Conservation (phyloP, 2,888 invertebrate genomes). For the Oxystoma pomonae region DNA sequence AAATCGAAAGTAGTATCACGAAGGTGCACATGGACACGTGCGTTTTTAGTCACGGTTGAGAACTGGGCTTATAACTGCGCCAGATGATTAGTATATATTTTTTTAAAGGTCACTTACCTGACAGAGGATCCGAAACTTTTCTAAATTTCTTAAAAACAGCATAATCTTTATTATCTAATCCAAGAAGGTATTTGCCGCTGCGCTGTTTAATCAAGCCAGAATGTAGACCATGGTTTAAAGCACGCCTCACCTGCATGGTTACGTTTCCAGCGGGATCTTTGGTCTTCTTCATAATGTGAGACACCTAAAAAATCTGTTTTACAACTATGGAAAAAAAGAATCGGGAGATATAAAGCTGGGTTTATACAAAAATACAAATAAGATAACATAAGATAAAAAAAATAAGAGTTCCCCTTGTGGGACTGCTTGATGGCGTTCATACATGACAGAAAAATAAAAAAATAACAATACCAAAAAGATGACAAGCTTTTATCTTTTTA, state of each 20-base stretch:
- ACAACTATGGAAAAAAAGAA: no score
- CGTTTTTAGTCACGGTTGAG: no score
- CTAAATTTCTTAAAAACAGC: constrained; percentile 23
- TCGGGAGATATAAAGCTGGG: no score
- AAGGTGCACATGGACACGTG: no score
- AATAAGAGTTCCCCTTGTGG: not conserved
- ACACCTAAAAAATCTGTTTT: constrained; percentile 17
- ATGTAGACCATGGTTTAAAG: constrained; percentile 32
- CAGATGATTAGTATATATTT: no score
- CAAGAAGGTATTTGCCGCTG: constrained; percentile 29
- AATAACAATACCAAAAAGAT: no score
- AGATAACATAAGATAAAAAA: no score
- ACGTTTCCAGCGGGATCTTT: constrained; percentile 27
- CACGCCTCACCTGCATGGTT: constrained; percentile 29
- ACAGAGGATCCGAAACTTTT: constrained; percentile 13
- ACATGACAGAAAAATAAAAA: not conserved
- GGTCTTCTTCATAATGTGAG: constrained; percentile 17
- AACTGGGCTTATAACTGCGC: no score
- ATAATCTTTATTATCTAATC: constrained; percentile 26
- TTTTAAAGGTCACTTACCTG: no score
- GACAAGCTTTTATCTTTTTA: no score
- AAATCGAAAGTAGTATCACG: no score
- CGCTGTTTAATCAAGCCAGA: constrained; percentile 29
- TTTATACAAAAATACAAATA: no score
- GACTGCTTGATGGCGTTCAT: not conserved